These are phyloP conservation scores for Synergus laeviventris DNA, from an alignment of 2,888 invertebrate genomes.

Conservation along the genomic window DNA sequence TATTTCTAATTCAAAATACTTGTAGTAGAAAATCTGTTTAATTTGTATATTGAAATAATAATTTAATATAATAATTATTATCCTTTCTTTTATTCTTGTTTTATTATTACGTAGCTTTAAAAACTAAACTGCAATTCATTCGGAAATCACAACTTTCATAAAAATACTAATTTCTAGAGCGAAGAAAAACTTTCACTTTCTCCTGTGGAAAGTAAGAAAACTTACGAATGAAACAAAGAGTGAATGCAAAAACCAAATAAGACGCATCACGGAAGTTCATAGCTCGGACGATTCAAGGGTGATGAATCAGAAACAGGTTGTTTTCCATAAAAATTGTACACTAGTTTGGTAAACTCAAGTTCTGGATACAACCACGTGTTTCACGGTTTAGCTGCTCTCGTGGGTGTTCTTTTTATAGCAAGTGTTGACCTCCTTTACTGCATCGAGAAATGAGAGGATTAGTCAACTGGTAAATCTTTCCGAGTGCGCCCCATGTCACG, in stretches of 20 bases:
- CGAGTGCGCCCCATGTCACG: constrained; percentile 57
- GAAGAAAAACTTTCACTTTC: neutral
- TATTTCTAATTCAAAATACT: too few relatives aligned
- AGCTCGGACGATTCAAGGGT: constrained; percentile 47
- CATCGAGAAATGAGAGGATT: constrained; percentile 54
- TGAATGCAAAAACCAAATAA: constrained; percentile 47
- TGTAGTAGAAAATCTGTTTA: too few relatives aligned
- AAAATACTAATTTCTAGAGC: neutral
- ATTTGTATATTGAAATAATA: too few relatives aligned
- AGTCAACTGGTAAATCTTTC: constrained; percentile 61
- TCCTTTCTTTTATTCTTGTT: too few relatives aligned
- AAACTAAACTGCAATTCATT: neutral
- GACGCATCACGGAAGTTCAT: constrained; percentile 45
- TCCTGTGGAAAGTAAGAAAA: constrained; percentile 16
- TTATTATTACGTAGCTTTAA: neutral
- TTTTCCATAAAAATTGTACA: constrained; percentile 49
- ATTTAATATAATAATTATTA: too few relatives aligned
- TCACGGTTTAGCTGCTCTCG: constrained; percentile 57
- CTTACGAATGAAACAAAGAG: constrained; percentile 41
- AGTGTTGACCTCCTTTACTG: constrained; percentile 69
- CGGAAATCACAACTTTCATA: neutral
- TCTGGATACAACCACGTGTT: constrained; percentile 53
- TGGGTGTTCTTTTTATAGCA: constrained; percentile 74
- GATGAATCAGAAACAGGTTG: constrained; percentile 56
- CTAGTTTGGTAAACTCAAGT: constrained; percentile 56